Evolutionary conservation across 2,113 vertebrate genomes (phyloP).

Genomic region (Dasypus novemcinctus): DNA sequence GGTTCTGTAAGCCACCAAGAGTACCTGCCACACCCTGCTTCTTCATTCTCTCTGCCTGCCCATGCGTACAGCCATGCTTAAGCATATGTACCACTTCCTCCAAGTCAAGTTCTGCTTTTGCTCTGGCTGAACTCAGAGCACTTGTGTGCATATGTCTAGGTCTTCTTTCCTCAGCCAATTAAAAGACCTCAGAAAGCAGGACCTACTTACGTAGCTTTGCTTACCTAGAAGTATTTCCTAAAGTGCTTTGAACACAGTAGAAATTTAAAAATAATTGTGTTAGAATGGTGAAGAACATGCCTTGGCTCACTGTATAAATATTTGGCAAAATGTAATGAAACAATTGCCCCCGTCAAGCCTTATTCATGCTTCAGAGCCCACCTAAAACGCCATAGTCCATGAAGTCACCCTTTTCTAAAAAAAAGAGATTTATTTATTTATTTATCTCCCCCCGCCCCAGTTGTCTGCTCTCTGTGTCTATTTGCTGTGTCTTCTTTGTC

Average conservation of each 20-base stretch:
- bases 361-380: not conserved
- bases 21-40: accelerated
- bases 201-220: not conserved
- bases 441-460: no score
- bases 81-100: not conserved
- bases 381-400: not conserved
- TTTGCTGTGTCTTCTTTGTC: no score
- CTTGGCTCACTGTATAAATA: not conserved
- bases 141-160: not conserved
- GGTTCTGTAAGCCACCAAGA: not conserved
- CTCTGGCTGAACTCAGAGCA: not conserved
- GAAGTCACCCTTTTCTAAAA: not conserved
- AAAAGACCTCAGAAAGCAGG: not conserved
- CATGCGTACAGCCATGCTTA: not conserved
- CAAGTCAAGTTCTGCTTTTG: not conserved
- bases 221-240: not conserved
- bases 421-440: no score
- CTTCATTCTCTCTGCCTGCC: not conserved
- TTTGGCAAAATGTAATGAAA: not conserved
- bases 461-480: no score
- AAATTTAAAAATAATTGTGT: not conserved
- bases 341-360: not conserved
- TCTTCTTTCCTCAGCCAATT: not conserved
- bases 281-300: not conserved
- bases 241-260: not conserved